These are phyloP conservation scores for Burhinus bistriatus DNA, from an alignment of 2,113 vertebrate species.

Conservation along the genomic window DNA sequence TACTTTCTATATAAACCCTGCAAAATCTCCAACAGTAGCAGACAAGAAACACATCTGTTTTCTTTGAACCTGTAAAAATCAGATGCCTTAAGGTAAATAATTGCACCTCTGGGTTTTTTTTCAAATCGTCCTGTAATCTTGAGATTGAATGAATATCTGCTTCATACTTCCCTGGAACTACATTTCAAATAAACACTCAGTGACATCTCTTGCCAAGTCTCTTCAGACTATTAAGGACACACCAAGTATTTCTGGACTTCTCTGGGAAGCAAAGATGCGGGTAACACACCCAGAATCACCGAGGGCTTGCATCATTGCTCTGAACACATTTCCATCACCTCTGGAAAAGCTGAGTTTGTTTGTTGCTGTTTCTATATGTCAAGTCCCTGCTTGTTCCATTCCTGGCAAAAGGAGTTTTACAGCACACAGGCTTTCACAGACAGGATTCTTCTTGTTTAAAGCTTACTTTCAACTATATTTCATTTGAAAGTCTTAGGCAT, in stretches of 20 bases:
- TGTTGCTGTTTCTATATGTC: not conserved
- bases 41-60: not conserved
- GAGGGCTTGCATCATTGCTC: not conserved
- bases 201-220: not conserved
- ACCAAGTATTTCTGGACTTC: slow-evolving; percentile 33
- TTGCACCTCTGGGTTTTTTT: not conserved
- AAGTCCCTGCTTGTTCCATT: slow-evolving; percentile 6
- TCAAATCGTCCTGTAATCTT: not conserved
- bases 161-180: not conserved
- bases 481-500: not conserved
- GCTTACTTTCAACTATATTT: not conserved
- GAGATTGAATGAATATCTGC: not conserved
- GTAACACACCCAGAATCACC: not conserved
- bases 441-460: not conserved
- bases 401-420: slow-evolving; percentile 3
- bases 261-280: slow-evolving; percentile 31
- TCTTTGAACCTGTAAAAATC: not conserved
- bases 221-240: not conserved
- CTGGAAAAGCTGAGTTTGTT: not conserved
- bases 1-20: not conserved
- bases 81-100: not conserved
- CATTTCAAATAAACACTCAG: not conserved
- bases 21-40: not conserved
- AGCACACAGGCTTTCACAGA: not conserved
- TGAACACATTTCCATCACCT: slow-evolving; percentile 14